A percentile compares a stretch with the other conserved stretches of the same genome.
Evolutionary conservation across 2,797 vertebrate species (phyloP).

Genomic region (Hafferia zeledoni): DNA sequence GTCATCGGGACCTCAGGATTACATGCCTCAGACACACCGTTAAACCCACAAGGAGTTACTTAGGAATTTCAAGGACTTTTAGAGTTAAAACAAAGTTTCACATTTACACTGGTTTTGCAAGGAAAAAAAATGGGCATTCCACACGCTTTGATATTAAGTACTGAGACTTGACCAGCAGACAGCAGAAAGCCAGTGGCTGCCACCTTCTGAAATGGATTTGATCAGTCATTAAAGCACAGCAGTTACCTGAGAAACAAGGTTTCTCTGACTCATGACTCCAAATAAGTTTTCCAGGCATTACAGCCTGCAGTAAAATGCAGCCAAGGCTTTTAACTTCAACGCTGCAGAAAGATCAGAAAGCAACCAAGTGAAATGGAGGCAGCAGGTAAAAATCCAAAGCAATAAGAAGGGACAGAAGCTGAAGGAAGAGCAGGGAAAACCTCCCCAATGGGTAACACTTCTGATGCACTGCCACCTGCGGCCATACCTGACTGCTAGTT

Average conservation of each 20-base stretch:
- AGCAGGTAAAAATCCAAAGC: background rate
- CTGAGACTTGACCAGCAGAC: background rate
- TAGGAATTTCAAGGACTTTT: background rate
- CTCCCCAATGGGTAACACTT: background rate
- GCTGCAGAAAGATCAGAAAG: background rate
- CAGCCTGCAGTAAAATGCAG: background rate
- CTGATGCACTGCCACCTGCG: background rate
- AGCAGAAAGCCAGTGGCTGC: background rate
- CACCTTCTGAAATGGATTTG: background rate
- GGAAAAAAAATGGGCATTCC: background rate
- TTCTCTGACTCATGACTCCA: background rate
- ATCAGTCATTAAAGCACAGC: background rate
- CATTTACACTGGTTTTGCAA: background rate
- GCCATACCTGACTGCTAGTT: background rate
- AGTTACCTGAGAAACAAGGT: background rate
- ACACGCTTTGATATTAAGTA: background rate
- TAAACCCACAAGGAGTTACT: background rate
- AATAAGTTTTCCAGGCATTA: background rate
- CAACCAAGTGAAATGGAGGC: background rate
- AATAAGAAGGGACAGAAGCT: background rate
- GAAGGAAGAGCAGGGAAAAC: background rate
- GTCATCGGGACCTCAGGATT: background rate
- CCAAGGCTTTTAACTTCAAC: background rate
- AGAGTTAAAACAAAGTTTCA: background rate
- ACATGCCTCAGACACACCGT: background rate